These are phyloP conservation scores for Zosterops borbonicus DNA, from an alignment of 2,113 vertebrate species.

Conservation along the genomic window DNA sequence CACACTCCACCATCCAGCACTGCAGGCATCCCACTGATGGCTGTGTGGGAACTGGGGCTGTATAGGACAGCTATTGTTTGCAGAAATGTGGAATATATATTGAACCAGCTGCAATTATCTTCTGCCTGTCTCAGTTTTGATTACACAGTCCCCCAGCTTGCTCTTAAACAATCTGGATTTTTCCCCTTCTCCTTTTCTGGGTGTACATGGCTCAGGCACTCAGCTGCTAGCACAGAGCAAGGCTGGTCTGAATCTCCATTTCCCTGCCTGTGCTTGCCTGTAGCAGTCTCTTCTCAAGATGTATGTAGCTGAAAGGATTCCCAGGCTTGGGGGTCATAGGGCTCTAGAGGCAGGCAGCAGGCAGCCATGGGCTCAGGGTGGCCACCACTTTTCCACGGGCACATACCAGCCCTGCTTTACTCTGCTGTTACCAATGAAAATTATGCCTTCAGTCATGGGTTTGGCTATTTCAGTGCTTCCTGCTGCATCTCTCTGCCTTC, in stretches of 20 bases:
- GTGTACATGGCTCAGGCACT: background rate
- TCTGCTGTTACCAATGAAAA: background rate
- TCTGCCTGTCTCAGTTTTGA: background rate
- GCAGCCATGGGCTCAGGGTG: rapidly evolving
- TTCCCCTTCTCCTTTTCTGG: background rate
- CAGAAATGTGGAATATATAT: background rate
- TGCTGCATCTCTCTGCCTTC: background rate
- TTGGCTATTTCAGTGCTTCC: background rate
- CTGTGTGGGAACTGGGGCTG: background rate
- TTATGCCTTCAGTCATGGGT: background rate
- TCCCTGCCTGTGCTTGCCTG: background rate
- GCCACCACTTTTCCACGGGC: rapidly evolving
- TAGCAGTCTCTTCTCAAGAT: background rate
- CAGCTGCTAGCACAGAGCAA: background rate
- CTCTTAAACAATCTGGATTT: background rate
- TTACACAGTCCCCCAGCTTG: background rate
- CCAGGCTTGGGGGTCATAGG: background rate
- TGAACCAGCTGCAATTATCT: background rate
- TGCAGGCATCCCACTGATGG: background rate
- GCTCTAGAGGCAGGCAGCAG: background rate
- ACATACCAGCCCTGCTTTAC: background rate
- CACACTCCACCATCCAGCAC: background rate
- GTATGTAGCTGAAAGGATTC: background rate
- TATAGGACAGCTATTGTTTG: background rate
- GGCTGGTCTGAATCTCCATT: background rate